Percentiles rank a stretch among this genome's conserved stretches.
Conservation (phyloP, 2,797 vertebrate genomes). For the Staurois parvus region DNA sequence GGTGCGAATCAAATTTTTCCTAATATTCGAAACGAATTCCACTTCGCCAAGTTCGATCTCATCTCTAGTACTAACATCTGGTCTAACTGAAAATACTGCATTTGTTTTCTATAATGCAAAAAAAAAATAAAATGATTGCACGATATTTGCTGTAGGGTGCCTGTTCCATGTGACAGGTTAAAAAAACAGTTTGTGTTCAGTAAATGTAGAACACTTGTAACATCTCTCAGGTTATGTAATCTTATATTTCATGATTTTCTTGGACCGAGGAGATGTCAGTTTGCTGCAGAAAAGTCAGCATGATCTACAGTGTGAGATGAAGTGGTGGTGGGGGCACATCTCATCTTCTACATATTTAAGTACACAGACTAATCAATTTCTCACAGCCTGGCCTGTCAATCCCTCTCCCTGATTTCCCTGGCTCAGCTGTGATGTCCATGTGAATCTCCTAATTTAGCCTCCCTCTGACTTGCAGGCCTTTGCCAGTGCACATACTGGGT, state of each 20-base stretch:
- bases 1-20: too few relatives aligned
- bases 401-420: constrained; percentile 35
- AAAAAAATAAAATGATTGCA: too few relatives aligned
- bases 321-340: neutral
- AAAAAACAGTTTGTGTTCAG: neutral
- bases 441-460: constrained; percentile 51
- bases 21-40: too few relatives aligned
- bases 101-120: neutral
- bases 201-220: neutral
- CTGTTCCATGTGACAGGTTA: neutral
- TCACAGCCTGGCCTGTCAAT: constrained; percentile 48
- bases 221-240: neutral
- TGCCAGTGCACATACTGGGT: constrained; percentile 14
- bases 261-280: constrained; percentile 5
- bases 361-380: constrained; percentile 56
- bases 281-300: constrained; percentile 19
- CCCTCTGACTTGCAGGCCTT: constrained; percentile 6
- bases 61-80: neutral
- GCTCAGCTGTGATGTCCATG: constrained; percentile 54
- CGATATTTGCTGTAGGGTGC: neutral
- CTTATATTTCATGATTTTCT: neutral
- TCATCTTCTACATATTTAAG: constrained; percentile 58
- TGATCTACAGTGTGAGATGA: neutral
- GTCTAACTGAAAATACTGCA: neutral
- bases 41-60: too few relatives aligned